Evolutionary conservation across 2,797 vertebrate genomes (phyloP), one percentile per base, ranked within the genome.

Genomic region (Sebastiscus albofasciatus): DNA sequence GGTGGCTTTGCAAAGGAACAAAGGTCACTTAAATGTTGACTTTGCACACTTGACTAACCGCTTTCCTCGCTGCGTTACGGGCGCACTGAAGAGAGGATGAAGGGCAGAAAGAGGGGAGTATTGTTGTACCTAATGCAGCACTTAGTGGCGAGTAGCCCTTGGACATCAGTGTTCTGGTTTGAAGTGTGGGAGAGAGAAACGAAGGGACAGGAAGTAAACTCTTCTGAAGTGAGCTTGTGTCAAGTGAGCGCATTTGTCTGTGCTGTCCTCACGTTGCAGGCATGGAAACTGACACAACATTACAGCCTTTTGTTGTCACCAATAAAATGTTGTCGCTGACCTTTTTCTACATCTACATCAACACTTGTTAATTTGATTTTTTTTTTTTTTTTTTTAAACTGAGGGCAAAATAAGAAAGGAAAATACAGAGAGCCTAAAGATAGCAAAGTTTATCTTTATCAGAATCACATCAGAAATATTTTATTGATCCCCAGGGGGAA

Each of bases 1-100:
- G 77, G 74, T 79, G 76, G 74, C 72, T 69, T 24, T 6, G 68
- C 81, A 39, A 18, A 70, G 66, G 66, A 80, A 90, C 75, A 88
- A 84, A 86, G 81, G 83, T 82, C 78, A 72, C 59, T 52, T 69
- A 81, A 86, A 85, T 77, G 58, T 82, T 82, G 82, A 75, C 75
- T 73, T 4, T 75, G 74, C 88, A 86, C 83, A 90, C 82, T 83
- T 75, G 76, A 83, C 56, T 82, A 81, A 82, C 56, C 39, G 13
- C 39, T 74, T 74, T 85, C 77, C 13, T 87, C n/a, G 2, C 62
- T 22, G 46, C 27, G 81, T 58, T 72, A 33, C 70, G 68, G 72
- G 55, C 74, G 75, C 66, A 80, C 55, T 66, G 72, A 71, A n/a
- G 66, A 84, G 65, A 55, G 67, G 69, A 82, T 42, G 72, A 55